Evolutionary conservation across 2,113 vertebrate species (phyloP), one percentile per base, ranked within the genome.

Genomic region (Chloroceryle aenea): DNA sequence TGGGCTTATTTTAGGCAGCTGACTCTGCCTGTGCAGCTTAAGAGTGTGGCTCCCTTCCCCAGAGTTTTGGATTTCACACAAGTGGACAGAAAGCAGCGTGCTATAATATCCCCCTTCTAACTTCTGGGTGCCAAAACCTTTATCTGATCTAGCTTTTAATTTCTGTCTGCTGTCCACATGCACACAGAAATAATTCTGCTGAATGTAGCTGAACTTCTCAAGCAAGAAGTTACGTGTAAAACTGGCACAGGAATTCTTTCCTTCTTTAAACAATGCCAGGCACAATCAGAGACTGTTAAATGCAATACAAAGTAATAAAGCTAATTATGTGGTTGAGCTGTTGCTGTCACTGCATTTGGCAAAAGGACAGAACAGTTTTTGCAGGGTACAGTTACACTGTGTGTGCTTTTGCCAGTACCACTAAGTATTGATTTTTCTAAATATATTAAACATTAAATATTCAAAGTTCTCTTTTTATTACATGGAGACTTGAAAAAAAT

Each of bases 271-370:
- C 23, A 12, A 8, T 61, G n/a, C 32, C 72, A 86, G 58, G 40
- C 34, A 67, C 47, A 23, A 18, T 9, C 0, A 0, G 40, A 72
- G 32, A 38, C 30, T 72, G 43, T 61, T 82, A 56, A 73, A 38
- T 62, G 72, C 55, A 90, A n/a, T 84, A 66, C 56, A 67, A 78
- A 56, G 18, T 43, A 85, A 68, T 89, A 81, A 85, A 78, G 11
- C 17, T 55, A 58, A 64, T 87, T 55, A 68, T 13, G 55, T 92
- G 80, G 50, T 62, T 55, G 68, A 90, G 47, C 42, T 92, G 59
- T 85, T 85, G 9, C 47, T 93, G 11, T 71, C 43, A 2, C 22
- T 86, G 63, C 68, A 27, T 48, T 85, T 88, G 85, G 71, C 90
- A 64, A 27, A 73, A 66, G 47, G 47, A 45, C 66, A 85, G 42